Base-by-base conservation (phyloP, 2,113 vertebrate species). In the Galeopterus variegatus region DNA sequence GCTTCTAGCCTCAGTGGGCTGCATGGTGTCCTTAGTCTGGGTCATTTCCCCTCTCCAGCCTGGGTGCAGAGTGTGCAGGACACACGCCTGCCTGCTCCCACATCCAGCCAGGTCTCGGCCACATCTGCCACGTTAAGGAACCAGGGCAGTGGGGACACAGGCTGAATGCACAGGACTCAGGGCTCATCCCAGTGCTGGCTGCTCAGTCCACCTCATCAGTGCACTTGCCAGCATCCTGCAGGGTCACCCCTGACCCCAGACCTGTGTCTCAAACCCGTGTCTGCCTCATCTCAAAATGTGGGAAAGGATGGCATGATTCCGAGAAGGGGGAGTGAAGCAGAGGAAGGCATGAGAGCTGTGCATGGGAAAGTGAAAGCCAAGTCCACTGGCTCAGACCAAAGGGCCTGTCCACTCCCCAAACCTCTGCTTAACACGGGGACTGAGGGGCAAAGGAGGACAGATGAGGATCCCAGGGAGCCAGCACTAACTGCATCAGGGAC, bases 401-500 rank as follows among this genome's bases (percentile, higher is more conserved):
- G 45, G 15, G 48, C 28, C 28, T 15, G 2, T 50, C 48, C 26
- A 8, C 9, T 0, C 15, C 10, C 21, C 36, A 41, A 41, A 41
- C 41, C 41, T 41, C 41, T 41, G 41, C 41, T 41, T 41, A 41
- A 41, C 41, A 41, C 41, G 41, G 41, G 41, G 41, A 41, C 41
- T 41, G 41, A 4, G 26, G 73, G 45, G 45, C 26, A 48, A 24
- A 24, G 24, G 24, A 62, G 60, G 21, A 26, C 6, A 0, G 60
- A 24, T 23, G 23, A 9, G 23, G 18, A 19, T 36, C 0, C 41
- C 41, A 41, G 45, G 23, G 56, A 45, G 48, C 73, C 0, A 0
- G 54, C 14, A 23, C 21, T 75, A 65, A 77, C 36, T 0, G 3
- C 3, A 67, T 24, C 69, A 91, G 91, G 75, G 58, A 45, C n/a